Base-by-base conservation (phyloP, 2,797 vertebrate genomes). In the Pipistrellus nathusii region DNA sequence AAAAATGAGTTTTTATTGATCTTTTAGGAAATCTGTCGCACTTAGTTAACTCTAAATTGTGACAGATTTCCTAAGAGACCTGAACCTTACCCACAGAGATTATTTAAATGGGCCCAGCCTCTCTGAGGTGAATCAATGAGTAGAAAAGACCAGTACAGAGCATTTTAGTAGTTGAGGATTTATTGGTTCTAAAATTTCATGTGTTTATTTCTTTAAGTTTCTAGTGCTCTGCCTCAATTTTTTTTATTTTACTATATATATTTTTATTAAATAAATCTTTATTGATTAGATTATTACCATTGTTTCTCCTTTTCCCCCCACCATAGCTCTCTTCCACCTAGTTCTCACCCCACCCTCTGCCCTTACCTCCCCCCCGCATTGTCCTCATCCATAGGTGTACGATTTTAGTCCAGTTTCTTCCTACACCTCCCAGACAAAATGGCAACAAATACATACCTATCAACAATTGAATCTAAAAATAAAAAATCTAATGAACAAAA, bases 41-140 rank as follows among this genome's bases (percentile, higher is more conserved):
- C 44, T 90, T 71, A 93, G 44, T 53, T 55, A 55, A 9, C 91
- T 94, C 72, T 93, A 85, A 87, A 78, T 62, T 46, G 20, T 75
- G 84, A 84, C 23, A 77, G 48, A 94, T 84, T 94, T 91, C 59
- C 32, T 84, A 85, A 72, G 57, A 93, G 57, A 83, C 5, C 13
- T 84, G 46, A 90, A 46, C 9, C 27, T 88, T 15, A 66, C 6
- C 17, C 14, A 30, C 38, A 92, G 9, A 86, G 48, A 84, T 82
- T 82, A 86, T 82, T 80, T 75, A 73, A 88, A 90, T 41, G 21
- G 32, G 23, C 46, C 12, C 38, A 83, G 17, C 10, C 41, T 95
- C 18, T 64, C 68, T 82, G 46, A 82, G 75, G 44, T 46, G 27
- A 90, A 46, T 53, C 25, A 55, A 17, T 88, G 38, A 41, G 38